Evolutionary conservation across 1,140 invertebrate species (phyloP), one percentile per base, ranked within the genome.

Genomic region (Tachypleus tridentatus): DNA sequence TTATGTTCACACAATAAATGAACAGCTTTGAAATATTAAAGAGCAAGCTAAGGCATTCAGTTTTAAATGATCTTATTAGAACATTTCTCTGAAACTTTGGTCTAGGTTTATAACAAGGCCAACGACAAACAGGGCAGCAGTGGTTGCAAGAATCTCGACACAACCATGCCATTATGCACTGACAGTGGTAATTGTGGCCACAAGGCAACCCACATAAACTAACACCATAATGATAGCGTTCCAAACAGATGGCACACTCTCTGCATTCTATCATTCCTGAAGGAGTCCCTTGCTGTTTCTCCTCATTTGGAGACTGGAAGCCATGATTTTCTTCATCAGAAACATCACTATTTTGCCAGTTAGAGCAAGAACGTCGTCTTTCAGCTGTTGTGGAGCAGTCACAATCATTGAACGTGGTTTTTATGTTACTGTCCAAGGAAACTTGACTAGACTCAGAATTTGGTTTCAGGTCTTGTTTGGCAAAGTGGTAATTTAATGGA

Each of bases 241-340:
- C 82, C 58, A 83, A 70, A 73, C 82, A 83, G 51, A 83, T 80
- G n/a, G 80, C 78, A 74, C 82, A 83, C 58, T 81, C 79, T 51
- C 68, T 61, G 47, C 68, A 70, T 48, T 67, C 65, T 4, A 76
- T 57, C 70, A 76, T 76, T 10, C 76, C 74, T 54, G 56, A 29
- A 50, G 73, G 73, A 53, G 66, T 68, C 52, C 58, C 29, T 29
- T 29, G 29, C 29, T 29, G 29, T 29, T 29, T 29, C 29, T 29
- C 29, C 29, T 29, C 29, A 29, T 29, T 29, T 29, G 29, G 9
- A 51, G n/a, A 48, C 29, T 48, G 51, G 56, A 10, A 47, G n/a
- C 61, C 52, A 7, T 58, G 50, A 60, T 67, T 62, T 53, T 59
- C 64, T 7, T 72, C 68, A 48, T 57, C 10, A 58, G 51, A 62